A percentile compares a stretch with the other conserved stretches of the same genome.
These are phyloP conservation scores for Drosophila azteca DNA, from an alignment of 1,140 invertebrate genomes.

Conservation along the genomic window DNA sequence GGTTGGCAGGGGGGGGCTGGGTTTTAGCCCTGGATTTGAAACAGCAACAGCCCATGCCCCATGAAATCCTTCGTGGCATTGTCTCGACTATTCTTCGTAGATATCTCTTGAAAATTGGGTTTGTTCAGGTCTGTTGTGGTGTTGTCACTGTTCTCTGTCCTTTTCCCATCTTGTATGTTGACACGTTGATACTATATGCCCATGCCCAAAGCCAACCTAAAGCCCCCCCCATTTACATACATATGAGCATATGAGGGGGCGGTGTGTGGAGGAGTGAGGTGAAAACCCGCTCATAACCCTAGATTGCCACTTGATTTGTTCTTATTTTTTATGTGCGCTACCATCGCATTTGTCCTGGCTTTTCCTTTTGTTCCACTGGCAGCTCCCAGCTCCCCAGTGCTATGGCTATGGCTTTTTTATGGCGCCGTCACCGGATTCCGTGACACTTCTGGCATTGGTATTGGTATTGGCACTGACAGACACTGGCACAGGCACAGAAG, in stretches of 20 bases:
- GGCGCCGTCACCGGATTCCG: background rate
- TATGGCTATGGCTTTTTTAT: background rate
- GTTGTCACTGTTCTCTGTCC: constrained; percentile 7
- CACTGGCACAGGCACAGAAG: background rate
- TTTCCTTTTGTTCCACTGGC: constrained; percentile 5
- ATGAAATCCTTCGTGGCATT: too few relatives aligned
- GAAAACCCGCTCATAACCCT: constrained; percentile 59
- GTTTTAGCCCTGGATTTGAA: background rate
- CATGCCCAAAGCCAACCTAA: constrained; percentile 48
- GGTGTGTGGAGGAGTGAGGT: constrained; percentile 9
- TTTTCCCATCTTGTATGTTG: background rate
- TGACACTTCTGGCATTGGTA: constrained; percentile 30
- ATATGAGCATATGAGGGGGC: constrained; percentile 29
- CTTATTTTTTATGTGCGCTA: constrained; percentile 37
- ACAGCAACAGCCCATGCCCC: too few relatives aligned
- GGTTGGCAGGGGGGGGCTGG: background rate
- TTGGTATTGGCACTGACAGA: too few relatives aligned
- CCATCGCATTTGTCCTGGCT: constrained; percentile 43
- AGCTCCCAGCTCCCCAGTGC: background rate
- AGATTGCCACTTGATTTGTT: constrained; percentile 70
- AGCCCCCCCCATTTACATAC: constrained; percentile 67
- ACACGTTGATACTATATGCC: constrained; percentile 22
- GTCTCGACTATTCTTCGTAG: too few relatives aligned
- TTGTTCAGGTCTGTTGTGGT: constrained; percentile 9
- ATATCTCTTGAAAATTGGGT: constrained; percentile 7